Conservation (phyloP, 2,888 invertebrate genomes). For the Chrysotoxum bicinctum region DNA sequence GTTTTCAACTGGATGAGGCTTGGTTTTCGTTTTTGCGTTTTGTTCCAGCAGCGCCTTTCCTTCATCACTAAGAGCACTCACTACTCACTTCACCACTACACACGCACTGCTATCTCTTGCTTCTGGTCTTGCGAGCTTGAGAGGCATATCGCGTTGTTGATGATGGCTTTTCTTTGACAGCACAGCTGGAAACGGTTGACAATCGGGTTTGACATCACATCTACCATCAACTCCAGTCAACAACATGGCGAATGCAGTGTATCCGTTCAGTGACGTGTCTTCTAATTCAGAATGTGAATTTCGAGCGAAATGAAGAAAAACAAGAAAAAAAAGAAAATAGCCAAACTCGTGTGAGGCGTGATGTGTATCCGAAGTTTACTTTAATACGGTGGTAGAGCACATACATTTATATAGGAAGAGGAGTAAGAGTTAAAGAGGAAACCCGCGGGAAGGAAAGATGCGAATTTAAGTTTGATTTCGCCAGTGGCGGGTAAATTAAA, state of each 20-base stretch:
- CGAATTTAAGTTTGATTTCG: conserved; percentile 1
- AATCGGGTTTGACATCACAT: conserved; percentile 51
- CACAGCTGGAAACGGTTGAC: conserved; percentile 58
- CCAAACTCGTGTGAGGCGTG: conserved; percentile 19
- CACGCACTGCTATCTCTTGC: conserved; percentile 51
- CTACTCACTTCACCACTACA: background rate
- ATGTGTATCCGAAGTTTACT: conserved; percentile 28
- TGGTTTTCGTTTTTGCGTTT: background rate
- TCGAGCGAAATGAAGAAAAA: background rate
- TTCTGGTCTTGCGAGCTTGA: conserved; percentile 24
- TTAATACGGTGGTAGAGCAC: background rate
- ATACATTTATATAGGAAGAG: background rate
- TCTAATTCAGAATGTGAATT: conserved; percentile 61
- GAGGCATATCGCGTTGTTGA: conserved; percentile 33
- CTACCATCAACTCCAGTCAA: conserved; percentile 23
- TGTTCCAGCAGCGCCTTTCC: background rate
- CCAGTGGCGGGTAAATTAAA: background rate
- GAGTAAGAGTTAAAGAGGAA: background rate
- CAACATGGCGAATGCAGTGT: background rate
- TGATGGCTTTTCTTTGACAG: conserved; percentile 38
- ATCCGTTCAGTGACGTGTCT: conserved; percentile 26
- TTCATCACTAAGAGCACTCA: background rate
- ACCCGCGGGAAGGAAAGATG: background rate
- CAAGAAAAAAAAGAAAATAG: background rate
- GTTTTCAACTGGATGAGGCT: conserved; percentile 23